phyloP scores from a whole-genome alignment of 2,113 vertebrate genomes.

The Calyptommatus sinebrachiatus region DNA sequence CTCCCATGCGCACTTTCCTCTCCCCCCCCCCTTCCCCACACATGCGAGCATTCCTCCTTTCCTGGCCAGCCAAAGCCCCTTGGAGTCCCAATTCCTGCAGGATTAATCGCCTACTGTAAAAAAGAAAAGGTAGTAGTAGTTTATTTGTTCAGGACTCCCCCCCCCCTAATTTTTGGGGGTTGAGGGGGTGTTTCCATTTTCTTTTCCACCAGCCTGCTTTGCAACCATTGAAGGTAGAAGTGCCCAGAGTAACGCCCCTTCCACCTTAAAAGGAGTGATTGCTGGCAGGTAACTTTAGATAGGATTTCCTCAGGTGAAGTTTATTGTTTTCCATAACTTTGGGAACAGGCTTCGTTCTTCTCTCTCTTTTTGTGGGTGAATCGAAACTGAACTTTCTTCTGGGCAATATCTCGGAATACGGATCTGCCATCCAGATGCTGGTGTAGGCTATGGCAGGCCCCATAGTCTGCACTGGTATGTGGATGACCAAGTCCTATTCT shows the following conservation, averaged over 20 bases:
- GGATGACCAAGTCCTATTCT: too few species aligned
- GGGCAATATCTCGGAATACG: too few species aligned
- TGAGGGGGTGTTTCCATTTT: rapidly evolving
- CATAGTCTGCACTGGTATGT: too few species aligned
- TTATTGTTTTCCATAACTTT: conserved; percentile 32
- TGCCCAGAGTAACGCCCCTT: background rate
- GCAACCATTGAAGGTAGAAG: conserved; percentile 30
- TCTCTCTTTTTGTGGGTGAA: too few species aligned
- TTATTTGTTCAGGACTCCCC: background rate
- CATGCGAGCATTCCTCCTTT: conserved; percentile 44
- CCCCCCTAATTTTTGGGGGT: too few species aligned
- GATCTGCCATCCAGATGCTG: too few species aligned
- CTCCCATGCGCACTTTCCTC: background rate
- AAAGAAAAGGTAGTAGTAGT: too few species aligned
- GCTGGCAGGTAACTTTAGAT: conserved; percentile 1
- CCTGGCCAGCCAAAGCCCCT: conserved; percentile 45
- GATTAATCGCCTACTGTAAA: background rate
- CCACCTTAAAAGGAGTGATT: background rate
- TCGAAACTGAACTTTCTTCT: too few species aligned
- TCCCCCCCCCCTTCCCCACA: conserved; percentile 19
- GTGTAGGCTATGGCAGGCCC: too few species aligned
- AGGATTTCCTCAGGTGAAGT: background rate
- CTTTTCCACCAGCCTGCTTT: background rate
- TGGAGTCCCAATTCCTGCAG: conserved; percentile 40
- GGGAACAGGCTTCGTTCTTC: background rate